Percentiles rank a stretch among this genome's conserved stretches.
Conservation (phyloP, 2,888 invertebrate genomes). For the Augiades crinisus region DNA sequence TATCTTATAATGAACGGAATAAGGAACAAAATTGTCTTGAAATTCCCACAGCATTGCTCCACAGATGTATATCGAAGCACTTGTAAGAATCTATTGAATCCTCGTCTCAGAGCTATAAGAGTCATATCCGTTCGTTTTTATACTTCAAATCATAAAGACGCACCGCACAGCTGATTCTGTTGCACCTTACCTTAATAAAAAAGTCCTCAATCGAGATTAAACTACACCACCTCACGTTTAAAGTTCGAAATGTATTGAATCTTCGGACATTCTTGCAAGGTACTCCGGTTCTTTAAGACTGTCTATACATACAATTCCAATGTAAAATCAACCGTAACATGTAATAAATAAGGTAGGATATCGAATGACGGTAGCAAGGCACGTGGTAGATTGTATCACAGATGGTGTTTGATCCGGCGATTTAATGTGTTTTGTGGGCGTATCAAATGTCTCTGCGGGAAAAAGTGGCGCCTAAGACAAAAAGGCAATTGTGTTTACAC, state of each 20-base stretch:
- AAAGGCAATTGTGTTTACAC: slow-evolving; percentile 8
- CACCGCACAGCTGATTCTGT: slow-evolving; percentile 64
- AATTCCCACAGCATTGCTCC: slow-evolving; percentile 7
- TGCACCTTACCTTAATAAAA: slow-evolving; percentile 53
- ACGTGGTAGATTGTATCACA: slow-evolving; percentile 72
- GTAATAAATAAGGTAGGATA: slow-evolving; percentile 33
- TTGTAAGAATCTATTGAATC: slow-evolving; percentile 19
- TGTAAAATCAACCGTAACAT: slow-evolving; percentile 29
- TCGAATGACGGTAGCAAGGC: slow-evolving; percentile 36
- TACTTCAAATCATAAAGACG: slow-evolving; percentile 33
- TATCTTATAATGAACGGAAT: slow-evolving; percentile 18
- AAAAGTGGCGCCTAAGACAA: slow-evolving; percentile 62
- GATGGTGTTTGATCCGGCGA: slow-evolving; percentile 74
- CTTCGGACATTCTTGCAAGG: slow-evolving; percentile 22
- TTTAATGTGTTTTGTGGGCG: slow-evolving; percentile 73
- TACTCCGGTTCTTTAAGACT: slow-evolving; percentile 15
- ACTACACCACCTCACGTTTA: background rate
- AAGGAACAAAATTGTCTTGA: slow-evolving; percentile 16
- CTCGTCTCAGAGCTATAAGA: slow-evolving; percentile 15
- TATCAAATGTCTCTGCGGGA: slow-evolving; percentile 64
- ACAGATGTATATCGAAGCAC: slow-evolving; percentile 1
- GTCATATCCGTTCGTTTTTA: slow-evolving; percentile 13
- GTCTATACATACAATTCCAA: slow-evolving; percentile 33
- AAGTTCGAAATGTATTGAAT: slow-evolving; percentile 4
- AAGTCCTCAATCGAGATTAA: background rate